Base-by-base conservation (phyloP, 2,113 vertebrate genomes). In the Peromyscus maniculatus region DNA sequence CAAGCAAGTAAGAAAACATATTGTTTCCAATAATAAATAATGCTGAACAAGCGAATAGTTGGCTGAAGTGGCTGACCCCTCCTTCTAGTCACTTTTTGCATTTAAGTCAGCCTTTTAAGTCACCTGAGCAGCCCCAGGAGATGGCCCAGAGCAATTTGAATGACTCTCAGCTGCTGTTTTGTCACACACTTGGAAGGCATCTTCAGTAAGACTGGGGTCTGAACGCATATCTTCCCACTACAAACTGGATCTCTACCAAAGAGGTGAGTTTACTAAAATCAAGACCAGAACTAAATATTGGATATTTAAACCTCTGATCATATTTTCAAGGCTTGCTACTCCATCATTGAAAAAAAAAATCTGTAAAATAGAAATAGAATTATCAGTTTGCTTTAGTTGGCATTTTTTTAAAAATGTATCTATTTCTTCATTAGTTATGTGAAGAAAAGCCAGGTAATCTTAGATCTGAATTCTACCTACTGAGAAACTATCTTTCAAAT, bases 11-110 rank as follows among this genome's bases (percentile, higher is more conserved):
- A 46, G 21, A 75, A 49, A 52, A 52, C 52, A 66, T 88, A 87
- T 78, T 94, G 43, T 80, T 95, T 57, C 75, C 62, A 83, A 67
- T 97, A 91, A 67, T 86, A 94, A 93, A 84, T 84, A 84, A 78
- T 16, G 75, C 7, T 67, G 39, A 77, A 64, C 83, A 87, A 67
- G n/a, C 59, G 31, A 92, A 83, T 24, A 79, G 1, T 66, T 97
- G 62, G 62, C 91, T 91, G 52, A 92, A 89, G 36, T 62, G 55
- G 57, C 80, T n/a, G 57, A 26, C n/a, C 6, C n/a, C 12, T 86
- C 75, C 67, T 75, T 77, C 84, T 92, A 33, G 59, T 83, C 75
- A 78, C 52, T 28, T 94, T 89, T 95, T 97, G 36, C 39, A 86
- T 69, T 55, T 55, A 79, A 79, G 49, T 79, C 78, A 86, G 89